Evolutionary conservation across 1,140 invertebrate species (phyloP), one percentile per base, ranked within the genome.

Genomic region (Pseudoatta argentina): DNA sequence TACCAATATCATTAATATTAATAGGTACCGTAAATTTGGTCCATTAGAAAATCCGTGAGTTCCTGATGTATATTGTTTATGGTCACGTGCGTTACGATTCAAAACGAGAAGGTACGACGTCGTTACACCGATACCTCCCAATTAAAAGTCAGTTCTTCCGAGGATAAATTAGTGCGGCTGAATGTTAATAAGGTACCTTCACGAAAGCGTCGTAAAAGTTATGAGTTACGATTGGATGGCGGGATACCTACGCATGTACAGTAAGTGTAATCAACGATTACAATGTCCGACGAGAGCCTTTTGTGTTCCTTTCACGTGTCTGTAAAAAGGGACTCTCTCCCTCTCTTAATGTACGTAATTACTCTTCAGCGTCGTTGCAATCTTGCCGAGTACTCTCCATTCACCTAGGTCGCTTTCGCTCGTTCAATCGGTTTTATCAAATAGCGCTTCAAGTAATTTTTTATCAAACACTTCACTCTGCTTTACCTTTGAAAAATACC

Each of bases 101-200:
- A 55, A 77, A 77, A 44, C 59, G 73, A 64, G 59, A 77, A 71
- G 55, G 27, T 78, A 78, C 61, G 34, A 78, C 51, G 82, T 53
- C 73, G 73, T 78, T 77, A 34, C 61, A 24, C 48, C 51, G 75
- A 83, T 73, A 83, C 69, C 85, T 79, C 30, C 75, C 82, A 89
- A 89, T 89, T 87, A 89, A 89, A 89, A 88, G 87, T 88, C 82
- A 57, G 73, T 67, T 76, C 48, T 87, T 53, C 44, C 18, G 53
- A 59, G 86, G 88, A 82, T 89, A 89, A 89, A 89, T 89, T 89
- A 89, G 88, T 86, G 48, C 86, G 72, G 79, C 75, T 83, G 72
- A 77, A 89, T 89, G 88, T 89, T 89, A 89, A 89, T 89, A 87
- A 88, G 88, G 61, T 88, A 69, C 82, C 86, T 87, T 89, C 86